Evolutionary conservation across 2,888 invertebrate species (phyloP), one percentile per base, ranked within the genome.

Genomic region (Cryptosula pallasiana): DNA sequence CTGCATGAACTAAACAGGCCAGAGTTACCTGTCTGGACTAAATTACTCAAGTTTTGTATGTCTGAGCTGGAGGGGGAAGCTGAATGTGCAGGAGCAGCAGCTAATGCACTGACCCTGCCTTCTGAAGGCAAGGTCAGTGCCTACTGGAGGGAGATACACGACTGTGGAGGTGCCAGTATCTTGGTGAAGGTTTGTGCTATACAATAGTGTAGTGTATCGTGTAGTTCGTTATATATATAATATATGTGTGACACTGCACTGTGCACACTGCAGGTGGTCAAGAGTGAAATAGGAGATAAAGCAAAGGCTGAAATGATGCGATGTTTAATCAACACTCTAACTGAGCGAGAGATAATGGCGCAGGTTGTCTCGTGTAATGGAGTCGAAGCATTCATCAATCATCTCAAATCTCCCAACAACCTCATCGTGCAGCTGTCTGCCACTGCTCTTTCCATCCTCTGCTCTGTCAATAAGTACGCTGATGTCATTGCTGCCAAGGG

Each of bases 1-100:
- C 81, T 83, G 72, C 78, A 82, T 16, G 75, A 77, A 35, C 73
- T 77, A 35, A 76, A 80, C 72, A 73, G 79, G 74, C 77, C 77
- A 1, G 76, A 76, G 71, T 75, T 83, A 29, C 81, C 81, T 2
- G 81, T 82, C 0, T 83, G 82, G 82, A 80, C 80, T 72, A 78
- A 79, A 72, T 73, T 83, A 58, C 74, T 83, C 45, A 75, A 76
- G 70, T 81, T 82, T 77, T 35, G 82, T 69, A 58, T 76, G 2
- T 81, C 81, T 0, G 81, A 81, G 58, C 73, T 76, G 23, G 82
- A 82, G 55, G 81, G 81, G 29, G 83, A 83, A 72, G 78, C 78
- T 0, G 78, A 78, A 35, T 75, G 79, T 5, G 81, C 81, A 20
- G 81, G 80, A 0, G 77, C 75, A 69, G 81, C 81, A 76, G 74